These are phyloP conservation scores for Arion vulgaris DNA, from an alignment of 1,140 invertebrate genomes.

Conservation along the genomic window DNA sequence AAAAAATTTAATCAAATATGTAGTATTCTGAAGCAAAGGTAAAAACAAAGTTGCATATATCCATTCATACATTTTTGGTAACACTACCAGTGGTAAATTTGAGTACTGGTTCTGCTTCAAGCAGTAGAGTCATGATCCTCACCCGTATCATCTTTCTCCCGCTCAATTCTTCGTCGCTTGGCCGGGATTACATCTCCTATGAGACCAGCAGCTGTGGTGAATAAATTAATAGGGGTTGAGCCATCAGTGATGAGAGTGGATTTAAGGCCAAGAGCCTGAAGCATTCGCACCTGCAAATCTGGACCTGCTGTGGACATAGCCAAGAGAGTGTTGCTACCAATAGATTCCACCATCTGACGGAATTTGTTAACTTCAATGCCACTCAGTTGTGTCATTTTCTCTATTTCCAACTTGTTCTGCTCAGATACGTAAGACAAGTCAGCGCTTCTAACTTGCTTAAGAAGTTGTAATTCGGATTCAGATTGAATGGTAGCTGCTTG, in stretches of 20 bases:
- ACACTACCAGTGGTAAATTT: too few species aligned
- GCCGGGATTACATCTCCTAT: constrained; percentile 58
- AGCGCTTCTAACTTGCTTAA: constrained; percentile 69
- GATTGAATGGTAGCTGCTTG: constrained; percentile 72
- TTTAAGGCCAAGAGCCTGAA: constrained; percentile 74
- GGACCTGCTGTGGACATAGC: constrained; percentile 72
- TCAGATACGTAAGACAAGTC: constrained; percentile 67
- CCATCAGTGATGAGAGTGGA: constrained; percentile 76
- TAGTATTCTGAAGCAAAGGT: neutral
- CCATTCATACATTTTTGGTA: neutral
- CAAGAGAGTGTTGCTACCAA: constrained; percentile 70
- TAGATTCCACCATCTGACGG: constrained; percentile 65
- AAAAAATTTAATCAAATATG: too few species aligned
- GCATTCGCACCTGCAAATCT: constrained; percentile 69
- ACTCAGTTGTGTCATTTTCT: constrained; percentile 62
- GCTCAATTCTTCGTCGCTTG: constrained; percentile 35
- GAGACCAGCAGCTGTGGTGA: constrained; percentile 74
- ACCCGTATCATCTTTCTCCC: constrained; percentile 26
- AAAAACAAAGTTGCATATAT: neutral
- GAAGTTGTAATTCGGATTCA: constrained; percentile 69
- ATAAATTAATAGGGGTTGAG: constrained; percentile 74
- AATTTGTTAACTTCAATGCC: constrained; percentile 72
- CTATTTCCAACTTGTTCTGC: constrained; percentile 70
- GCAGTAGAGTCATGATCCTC: neutral
- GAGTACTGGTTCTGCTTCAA: neutral